Evolutionary conservation across 2,888 invertebrate genomes (phyloP).

Genomic region (Oegoconia quadripuncta): DNA sequence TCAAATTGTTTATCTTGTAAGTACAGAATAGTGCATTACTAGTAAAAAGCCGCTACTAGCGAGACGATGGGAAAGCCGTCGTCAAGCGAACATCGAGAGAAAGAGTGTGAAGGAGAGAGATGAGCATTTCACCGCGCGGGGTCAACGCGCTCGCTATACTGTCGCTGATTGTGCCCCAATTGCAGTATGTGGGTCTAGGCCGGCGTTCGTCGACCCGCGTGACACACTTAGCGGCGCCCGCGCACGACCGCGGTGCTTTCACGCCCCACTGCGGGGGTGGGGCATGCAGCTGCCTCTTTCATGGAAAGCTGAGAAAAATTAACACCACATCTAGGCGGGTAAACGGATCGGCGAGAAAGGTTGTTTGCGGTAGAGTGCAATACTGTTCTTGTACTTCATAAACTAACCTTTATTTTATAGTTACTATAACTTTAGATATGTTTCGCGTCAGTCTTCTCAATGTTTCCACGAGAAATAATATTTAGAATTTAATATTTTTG

Average conservation of each 20-base stretch:
- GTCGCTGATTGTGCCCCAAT: conserved; percentile 79
- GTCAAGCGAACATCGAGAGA: conserved; percentile 59
- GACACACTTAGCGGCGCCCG: conserved; percentile 71
- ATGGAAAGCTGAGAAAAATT: conserved; percentile 69
- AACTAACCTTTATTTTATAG: no score
- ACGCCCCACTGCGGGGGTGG: conserved; percentile 61
- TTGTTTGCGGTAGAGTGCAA: no score
- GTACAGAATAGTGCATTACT: conserved; percentile 14
- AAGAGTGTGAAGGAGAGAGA: conserved; percentile 76
- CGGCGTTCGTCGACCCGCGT: conserved; percentile 78
- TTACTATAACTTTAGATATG: no score
- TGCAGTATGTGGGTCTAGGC: conserved; percentile 78
- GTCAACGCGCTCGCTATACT: conserved; percentile 75
- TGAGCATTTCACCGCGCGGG: conserved; percentile 75
- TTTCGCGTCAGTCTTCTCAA: no score
- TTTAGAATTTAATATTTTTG: no score
- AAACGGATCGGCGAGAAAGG: conserved; percentile 17
- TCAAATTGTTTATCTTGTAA: conserved; percentile 3
- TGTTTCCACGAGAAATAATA: no score
- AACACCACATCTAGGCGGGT: conserved; percentile 32
- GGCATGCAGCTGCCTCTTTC: conserved; percentile 35
- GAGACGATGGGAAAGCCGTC: conserved; percentile 59
- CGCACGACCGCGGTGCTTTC: conserved; percentile 64
- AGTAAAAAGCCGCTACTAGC: conserved; percentile 21
- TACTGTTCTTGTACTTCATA: no score